Conservation (phyloP, 1,140 invertebrate genomes). For the Drosophila kohkoa region DNA sequence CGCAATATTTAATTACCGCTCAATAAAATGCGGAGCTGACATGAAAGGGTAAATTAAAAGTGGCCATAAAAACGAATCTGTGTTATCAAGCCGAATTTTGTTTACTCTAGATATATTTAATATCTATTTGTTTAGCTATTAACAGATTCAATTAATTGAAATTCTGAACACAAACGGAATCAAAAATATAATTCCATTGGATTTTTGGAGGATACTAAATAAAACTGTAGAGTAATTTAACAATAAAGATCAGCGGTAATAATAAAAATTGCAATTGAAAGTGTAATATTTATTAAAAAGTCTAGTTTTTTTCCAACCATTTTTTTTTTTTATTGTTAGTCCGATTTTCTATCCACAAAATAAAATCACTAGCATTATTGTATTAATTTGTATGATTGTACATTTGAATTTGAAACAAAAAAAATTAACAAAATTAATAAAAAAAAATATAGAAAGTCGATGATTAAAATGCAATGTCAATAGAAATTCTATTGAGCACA, state of each 20-base stretch:
- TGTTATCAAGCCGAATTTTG: not conserved
- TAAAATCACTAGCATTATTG: too few species aligned
- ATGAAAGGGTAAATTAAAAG: constrained; percentile 28
- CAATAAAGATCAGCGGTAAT: too few species aligned
- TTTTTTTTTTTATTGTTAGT: too few species aligned
- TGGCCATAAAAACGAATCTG: constrained; percentile 12
- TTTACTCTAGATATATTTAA: constrained; percentile 13
- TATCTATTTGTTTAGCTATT: too few species aligned
- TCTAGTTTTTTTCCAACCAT: too few species aligned
- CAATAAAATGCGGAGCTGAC: constrained; percentile 36
- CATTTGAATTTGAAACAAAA: not conserved
- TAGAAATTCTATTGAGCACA: constrained; percentile 13
- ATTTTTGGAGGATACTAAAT: too few species aligned
- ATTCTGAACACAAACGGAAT: too few species aligned
- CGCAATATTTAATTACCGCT: constrained; percentile 59
- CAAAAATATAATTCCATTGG: too few species aligned
- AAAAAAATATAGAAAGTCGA: not conserved
- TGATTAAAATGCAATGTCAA: not conserved
- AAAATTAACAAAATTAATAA: not conserved
- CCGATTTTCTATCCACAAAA: too few species aligned
- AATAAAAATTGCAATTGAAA: too few species aligned
- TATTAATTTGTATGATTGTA: not conserved
- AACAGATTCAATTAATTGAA: not conserved
- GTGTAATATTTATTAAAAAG: too few species aligned
- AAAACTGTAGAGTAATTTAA: too few species aligned